phyloP scores from a whole-genome alignment of 2,113 vertebrate genomes.

The Galemys pyrenaicus region DNA sequence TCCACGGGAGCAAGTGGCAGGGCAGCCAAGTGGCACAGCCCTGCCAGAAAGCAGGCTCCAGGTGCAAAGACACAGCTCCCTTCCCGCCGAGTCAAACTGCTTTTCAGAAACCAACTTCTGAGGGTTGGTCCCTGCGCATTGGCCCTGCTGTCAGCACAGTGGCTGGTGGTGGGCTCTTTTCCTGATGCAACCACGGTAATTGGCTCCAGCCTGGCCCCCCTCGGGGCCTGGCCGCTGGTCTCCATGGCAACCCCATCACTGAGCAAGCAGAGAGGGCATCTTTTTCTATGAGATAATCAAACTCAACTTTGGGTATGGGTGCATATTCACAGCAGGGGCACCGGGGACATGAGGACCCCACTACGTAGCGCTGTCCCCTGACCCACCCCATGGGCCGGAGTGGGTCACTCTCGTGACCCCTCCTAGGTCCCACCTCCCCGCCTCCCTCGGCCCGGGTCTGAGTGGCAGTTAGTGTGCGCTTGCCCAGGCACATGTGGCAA shows the following conservation, averaged over 20 bases:
- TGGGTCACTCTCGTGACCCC: not conserved
- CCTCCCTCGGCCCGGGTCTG: not conserved
- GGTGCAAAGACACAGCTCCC: not conserved
- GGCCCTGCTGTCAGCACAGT: not conserved
- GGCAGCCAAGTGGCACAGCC: not conserved
- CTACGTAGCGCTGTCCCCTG: not conserved
- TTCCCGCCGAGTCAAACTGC: not conserved
- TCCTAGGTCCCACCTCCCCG: not conserved
- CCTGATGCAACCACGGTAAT: constrained; percentile 48
- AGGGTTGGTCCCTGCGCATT: not conserved
- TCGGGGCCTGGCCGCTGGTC: constrained; percentile 73
- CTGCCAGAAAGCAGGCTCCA: not conserved
- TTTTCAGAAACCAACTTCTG: constrained; percentile 52
- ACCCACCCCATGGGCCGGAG: not conserved
- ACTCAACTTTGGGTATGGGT: constrained; percentile 58
- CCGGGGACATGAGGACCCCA: not conserved
- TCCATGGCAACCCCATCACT: constrained; percentile 74
- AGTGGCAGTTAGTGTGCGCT: not conserved
- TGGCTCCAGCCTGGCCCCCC: constrained; percentile 63
- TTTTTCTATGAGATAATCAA: constrained; percentile 68
- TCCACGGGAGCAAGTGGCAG: not conserved
- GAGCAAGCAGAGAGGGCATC: constrained; percentile 71
- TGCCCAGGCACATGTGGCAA: not conserved
- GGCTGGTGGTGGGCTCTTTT: constrained; percentile 12
- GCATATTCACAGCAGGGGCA: not conserved